phyloP scores from a whole-genome alignment of 2,888 invertebrate genomes.

The Rotaria macrura region DNA sequence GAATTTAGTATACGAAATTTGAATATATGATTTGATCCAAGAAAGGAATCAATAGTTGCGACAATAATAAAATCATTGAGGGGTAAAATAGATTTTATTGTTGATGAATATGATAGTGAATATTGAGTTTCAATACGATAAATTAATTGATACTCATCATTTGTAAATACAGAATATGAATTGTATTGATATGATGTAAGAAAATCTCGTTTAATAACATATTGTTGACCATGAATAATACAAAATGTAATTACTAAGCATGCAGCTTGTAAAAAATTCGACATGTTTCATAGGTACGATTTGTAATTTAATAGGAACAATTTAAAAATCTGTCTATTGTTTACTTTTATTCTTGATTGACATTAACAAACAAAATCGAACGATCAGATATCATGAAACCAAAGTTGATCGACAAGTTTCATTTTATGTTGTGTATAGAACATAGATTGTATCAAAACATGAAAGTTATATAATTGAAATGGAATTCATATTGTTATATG shows the following conservation, averaged over 20 bases:
- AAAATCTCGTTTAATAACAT: neutral
- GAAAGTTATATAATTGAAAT: neutral
- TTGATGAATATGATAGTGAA: neutral
- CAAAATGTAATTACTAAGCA: neutral
- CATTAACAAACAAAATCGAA: neutral
- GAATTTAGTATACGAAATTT: neutral
- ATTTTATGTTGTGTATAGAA: neutral
- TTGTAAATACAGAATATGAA: neutral
- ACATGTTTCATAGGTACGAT: no score
- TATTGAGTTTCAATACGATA: conserved; percentile 4
- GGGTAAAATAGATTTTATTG: neutral
- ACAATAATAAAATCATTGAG: neutral
- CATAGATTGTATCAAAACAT: neutral
- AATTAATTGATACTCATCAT: neutral
- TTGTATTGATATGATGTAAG: neutral
- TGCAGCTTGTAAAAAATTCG: neutral
- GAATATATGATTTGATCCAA: neutral
- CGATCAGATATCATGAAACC: neutral
- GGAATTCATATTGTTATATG: no score
- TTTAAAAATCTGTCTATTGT: neutral
- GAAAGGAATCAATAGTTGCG: neutral
- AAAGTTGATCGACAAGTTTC: neutral
- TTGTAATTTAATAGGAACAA: neutral
- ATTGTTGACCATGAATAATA: neutral
- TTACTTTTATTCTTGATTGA: neutral